Conservation (phyloP, 2,888 invertebrate genomes). For the Nezara viridula region DNA sequence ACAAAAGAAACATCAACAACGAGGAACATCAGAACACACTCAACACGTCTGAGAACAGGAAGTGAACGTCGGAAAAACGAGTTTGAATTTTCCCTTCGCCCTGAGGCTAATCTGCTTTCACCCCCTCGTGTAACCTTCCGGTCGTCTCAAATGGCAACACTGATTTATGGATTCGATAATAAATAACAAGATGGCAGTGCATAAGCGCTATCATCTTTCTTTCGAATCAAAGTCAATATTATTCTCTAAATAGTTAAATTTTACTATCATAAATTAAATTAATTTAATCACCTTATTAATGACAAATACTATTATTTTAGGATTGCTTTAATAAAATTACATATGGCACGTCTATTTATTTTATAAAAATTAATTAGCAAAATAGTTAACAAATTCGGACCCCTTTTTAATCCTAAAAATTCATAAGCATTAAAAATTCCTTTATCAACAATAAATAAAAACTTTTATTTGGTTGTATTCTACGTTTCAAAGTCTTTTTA, state of each 20-base stretch:
- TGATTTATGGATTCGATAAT: not conserved
- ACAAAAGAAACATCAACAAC: not conserved
- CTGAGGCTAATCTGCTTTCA: conserved; percentile 1
- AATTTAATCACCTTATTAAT: too few relatives aligned
- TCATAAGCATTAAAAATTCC: too few relatives aligned
- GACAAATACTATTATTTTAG: too few relatives aligned
- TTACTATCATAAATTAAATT: too few relatives aligned
- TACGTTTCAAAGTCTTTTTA: too few relatives aligned
- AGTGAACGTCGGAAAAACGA: not conserved
- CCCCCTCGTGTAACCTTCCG: not conserved
- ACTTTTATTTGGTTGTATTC: too few relatives aligned
- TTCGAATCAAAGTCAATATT: not conserved
- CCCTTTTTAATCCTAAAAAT: too few relatives aligned
- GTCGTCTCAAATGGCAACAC: conserved; percentile 14
- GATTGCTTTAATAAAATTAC: too few relatives aligned
- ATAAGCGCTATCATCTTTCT: not conserved
- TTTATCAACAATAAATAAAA: too few relatives aligned
- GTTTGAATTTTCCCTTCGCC: conserved; percentile 12
- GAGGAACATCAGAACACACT: not conserved
- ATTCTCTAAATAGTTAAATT: not conserved
- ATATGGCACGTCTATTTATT: too few relatives aligned
- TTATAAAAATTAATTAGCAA: too few relatives aligned
- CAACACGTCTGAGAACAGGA: not conserved
- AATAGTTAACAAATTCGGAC: too few relatives aligned
- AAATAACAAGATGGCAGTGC: not conserved